phyloP scores from a whole-genome alignment of 2,797 vertebrate genomes.

The Thripadectes ignobilis region DNA sequence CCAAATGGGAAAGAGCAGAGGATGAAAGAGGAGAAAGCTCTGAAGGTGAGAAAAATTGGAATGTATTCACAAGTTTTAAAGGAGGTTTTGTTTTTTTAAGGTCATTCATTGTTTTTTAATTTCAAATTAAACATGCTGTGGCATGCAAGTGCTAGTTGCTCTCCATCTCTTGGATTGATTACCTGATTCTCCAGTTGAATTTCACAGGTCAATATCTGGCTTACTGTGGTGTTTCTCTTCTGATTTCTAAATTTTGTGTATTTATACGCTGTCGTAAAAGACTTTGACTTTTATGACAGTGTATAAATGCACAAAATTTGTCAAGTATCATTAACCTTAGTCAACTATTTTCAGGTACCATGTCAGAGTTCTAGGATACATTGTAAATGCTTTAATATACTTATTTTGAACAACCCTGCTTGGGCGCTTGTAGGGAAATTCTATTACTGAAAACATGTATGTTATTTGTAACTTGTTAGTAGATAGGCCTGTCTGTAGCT shows the following conservation, averaged over 20 bases:
- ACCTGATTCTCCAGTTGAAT: background rate
- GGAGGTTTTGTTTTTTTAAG: background rate
- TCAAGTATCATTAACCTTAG: background rate
- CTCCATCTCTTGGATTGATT: background rate
- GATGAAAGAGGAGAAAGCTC: constrained; percentile 92
- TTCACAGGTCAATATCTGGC: background rate
- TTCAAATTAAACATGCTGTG: background rate
- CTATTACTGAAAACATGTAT: background rate
- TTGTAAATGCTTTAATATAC: background rate
- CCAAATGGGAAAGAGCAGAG: constrained; percentile 95
- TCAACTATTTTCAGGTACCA: background rate
- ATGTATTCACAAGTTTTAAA: background rate
- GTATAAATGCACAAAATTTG: background rate
- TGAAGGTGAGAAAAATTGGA: constrained; percentile 84
- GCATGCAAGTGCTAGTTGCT: background rate
- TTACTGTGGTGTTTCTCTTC: background rate
- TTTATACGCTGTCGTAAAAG: background rate
- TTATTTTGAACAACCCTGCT: background rate
- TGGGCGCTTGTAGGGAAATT: background rate
- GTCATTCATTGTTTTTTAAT: background rate
- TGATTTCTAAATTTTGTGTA: background rate
- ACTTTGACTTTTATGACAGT: background rate
- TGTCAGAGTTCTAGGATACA: background rate
- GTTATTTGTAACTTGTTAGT: background rate
- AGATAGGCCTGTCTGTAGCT: background rate